These are phyloP conservation scores for Halesus radiatus DNA, from an alignment of 1,140 invertebrate genomes.

Conservation along the genomic window DNA sequence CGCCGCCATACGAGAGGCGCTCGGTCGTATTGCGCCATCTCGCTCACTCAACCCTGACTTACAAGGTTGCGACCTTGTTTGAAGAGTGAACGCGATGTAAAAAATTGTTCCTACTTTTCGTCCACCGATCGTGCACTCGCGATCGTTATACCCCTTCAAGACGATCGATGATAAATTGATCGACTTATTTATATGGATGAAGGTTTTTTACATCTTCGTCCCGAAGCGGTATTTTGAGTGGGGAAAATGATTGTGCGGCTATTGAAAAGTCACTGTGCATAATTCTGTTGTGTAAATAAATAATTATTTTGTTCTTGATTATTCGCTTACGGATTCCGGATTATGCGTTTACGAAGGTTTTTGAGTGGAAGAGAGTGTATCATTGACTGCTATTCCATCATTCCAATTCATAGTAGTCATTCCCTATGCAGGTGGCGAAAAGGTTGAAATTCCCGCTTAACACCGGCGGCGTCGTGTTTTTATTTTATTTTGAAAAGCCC, in stretches of 20 bases:
- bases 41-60: conserved; percentile 34
- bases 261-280: not conserved
- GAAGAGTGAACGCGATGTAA: conserved; percentile 40
- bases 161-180: not conserved
- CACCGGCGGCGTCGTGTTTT: no score
- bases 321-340: no score
- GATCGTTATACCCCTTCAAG: not conserved
- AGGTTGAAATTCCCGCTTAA: no score
- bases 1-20: conserved; percentile 1
- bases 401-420: no score
- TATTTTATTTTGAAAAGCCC: no score
- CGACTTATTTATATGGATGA: not conserved
- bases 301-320: no score
- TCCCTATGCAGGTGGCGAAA: no score
- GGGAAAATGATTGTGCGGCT: not conserved
- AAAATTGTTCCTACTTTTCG: conserved; percentile 26
- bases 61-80: conserved; percentile 39
- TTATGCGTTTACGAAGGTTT: no score
- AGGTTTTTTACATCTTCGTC: not conserved
- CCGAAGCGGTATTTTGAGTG: not conserved
- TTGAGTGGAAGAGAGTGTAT: no score
- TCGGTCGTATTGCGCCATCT: conserved; percentile 25
- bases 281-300: no score
- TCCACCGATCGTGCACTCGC: not conserved
- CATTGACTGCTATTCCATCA: no score